Percentiles rank a stretch among this genome's conserved stretches.
These are phyloP conservation scores for Myotis daubentonii DNA, from an alignment of 2,797 vertebrate species.

Conservation along the genomic window DNA sequence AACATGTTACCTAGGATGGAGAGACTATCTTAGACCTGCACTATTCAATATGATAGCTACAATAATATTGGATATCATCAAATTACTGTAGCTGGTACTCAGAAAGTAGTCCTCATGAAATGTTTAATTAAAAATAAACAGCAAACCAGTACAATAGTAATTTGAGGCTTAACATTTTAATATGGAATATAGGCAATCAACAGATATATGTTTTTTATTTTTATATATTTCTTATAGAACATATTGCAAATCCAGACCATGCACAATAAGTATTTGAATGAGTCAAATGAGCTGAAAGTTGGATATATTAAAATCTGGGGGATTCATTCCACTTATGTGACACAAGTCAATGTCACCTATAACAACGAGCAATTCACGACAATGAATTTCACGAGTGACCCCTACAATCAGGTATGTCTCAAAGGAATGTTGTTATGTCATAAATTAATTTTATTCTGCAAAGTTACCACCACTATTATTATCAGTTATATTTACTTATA, in stretches of 20 bases:
- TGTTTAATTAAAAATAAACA: neutral
- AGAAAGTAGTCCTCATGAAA: neutral
- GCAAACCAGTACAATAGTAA: neutral
- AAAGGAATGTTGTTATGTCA: neutral
- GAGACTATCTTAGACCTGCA: neutral
- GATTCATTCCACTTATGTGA: constrained; percentile 19
- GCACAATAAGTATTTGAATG: constrained; percentile 67
- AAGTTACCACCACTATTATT: neutral
- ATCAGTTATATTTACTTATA: neutral
- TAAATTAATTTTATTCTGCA: neutral
- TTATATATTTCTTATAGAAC: constrained; percentile 54
- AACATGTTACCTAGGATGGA: neutral
- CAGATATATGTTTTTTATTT: neutral
- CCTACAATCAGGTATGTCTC: constrained; percentile 66
- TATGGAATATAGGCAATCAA: neutral
- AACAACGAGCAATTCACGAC: neutral
- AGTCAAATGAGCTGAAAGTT: constrained; percentile 66
- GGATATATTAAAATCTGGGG: constrained; percentile 75
- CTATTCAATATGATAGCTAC: neutral
- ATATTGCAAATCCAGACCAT: constrained; percentile 48
- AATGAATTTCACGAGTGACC: constrained; percentile 15
- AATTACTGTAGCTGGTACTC: neutral
- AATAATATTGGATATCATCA: neutral
- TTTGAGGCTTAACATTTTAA: neutral
- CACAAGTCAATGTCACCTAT: constrained; percentile 38